Evolutionary conservation across 2,888 invertebrate species (phyloP).

Genomic region (Oxyscelio sp.): DNA sequence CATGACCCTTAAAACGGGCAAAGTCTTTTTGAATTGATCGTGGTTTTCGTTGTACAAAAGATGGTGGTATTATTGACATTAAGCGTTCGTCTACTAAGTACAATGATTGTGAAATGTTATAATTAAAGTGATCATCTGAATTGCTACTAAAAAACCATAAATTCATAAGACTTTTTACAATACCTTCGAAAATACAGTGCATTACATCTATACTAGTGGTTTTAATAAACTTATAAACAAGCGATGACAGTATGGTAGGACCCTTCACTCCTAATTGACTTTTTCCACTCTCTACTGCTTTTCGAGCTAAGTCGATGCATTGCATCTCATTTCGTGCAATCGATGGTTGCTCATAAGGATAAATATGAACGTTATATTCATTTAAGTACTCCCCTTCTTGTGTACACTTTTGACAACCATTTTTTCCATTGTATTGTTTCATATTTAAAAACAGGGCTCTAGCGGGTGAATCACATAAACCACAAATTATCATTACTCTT

Average conservation of each 20-base stretch:
- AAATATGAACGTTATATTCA: slow-evolving; percentile 18
- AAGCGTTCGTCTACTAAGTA: slow-evolving; percentile 48
- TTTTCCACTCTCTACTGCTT: slow-evolving; percentile 16
- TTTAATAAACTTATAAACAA: slow-evolving; percentile 23
- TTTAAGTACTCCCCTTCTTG: slow-evolving; percentile 15
- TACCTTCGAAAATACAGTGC: slow-evolving; percentile 46
- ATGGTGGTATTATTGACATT: slow-evolving; percentile 30
- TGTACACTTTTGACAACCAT: slow-evolving; percentile 55
- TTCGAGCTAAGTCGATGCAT: slow-evolving; percentile 5
- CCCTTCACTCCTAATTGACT: slow-evolving; percentile 55
- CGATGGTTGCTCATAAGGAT: slow-evolving; percentile 39
- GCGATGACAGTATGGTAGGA: slow-evolving; percentile 29
- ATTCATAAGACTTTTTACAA: slow-evolving; percentile 5
- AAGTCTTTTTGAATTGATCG: slow-evolving; percentile 50
- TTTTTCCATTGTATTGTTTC: too few relatives aligned
- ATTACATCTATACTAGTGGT: slow-evolving; percentile 22
- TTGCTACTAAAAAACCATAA: slow-evolving; percentile 6
- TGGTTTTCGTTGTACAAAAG: slow-evolving; percentile 57
- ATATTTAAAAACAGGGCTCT: slow-evolving; percentile 61
- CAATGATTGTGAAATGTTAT: slow-evolving; percentile 15
- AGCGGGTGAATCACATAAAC: slow-evolving; percentile 58
- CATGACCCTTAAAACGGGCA: slow-evolving; percentile 47
- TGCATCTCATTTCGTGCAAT: slow-evolving; percentile 29
- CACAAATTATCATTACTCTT: slow-evolving; percentile 37
- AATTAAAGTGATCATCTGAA: neutral